Conservation (phyloP, 2,888 invertebrate genomes). For the Lasius platythorax region DNA sequence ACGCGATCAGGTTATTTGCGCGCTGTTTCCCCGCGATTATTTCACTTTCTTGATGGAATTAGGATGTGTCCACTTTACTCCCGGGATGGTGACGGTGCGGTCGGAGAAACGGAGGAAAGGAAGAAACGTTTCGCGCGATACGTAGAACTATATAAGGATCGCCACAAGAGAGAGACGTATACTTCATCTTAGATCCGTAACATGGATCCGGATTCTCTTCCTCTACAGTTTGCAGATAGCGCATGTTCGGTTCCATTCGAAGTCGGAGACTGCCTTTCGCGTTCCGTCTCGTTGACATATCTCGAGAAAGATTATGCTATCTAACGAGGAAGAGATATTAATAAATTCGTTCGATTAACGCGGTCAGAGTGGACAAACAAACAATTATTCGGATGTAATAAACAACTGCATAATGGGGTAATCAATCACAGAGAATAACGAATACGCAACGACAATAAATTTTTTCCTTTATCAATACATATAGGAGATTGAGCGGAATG, state of each 20-base stretch:
- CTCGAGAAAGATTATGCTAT: not conserved
- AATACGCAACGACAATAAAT: not conserved
- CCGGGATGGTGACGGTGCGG: constrained; percentile 9
- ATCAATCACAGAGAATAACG: not conserved
- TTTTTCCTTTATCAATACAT: not conserved
- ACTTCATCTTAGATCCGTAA: constrained; percentile 72
- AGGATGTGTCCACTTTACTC: constrained; percentile 53
- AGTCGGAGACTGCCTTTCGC: constrained; percentile 53
- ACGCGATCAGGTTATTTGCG: not conserved
- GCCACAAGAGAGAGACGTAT: constrained; percentile 55
- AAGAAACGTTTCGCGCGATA: constrained; percentile 57
- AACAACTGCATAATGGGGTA: not conserved
- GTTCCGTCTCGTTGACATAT: constrained; percentile 60
- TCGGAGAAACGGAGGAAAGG: constrained; percentile 33
- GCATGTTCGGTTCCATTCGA: constrained; percentile 65
- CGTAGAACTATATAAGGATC: constrained; percentile 22
- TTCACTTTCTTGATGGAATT: constrained; percentile 57
- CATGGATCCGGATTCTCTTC: constrained; percentile 40
- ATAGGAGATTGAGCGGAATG: not conserved
- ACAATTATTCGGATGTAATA: not conserved
- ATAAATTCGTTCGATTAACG: not conserved
- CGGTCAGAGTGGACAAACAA: not conserved
- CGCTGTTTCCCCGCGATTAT: constrained; percentile 33
- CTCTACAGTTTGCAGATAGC: constrained; percentile 61
- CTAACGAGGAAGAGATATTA: not conserved